Base-by-base conservation (phyloP, 2,113 vertebrate species). In the Canis aureus region DNA sequence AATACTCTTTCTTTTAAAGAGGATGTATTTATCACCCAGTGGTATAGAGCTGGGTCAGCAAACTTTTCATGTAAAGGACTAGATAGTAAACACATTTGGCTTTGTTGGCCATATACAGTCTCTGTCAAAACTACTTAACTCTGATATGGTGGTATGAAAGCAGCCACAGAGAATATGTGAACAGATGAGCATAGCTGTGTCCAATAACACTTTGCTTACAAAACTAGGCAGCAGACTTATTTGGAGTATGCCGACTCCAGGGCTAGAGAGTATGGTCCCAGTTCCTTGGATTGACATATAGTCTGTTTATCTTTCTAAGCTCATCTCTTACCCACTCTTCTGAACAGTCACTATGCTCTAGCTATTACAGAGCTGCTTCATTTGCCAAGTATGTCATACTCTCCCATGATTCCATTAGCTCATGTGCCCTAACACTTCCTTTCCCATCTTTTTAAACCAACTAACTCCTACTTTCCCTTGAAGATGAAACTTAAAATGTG, bases 1-100 rank as follows among this genome's bases (percentile, higher is more conserved):
- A 57, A 11, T n/a, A 90, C 38, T 73, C 57, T 59, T 85, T 69
- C 51, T 83, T 67, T 84, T 84, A 67, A 89, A 95, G 79, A 85
- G 43, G 19, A 12, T 60, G 12, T 3, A 2, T 67, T 0, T 73
- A 60, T 86, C 10, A n/a, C 43, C 90, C 29, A 86, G 38, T 43
- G 32, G 32, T 17, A 17, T 91, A 27, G 55, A 43, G 51, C 51
- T 76, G 67, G 23, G 12, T 74, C 59, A 27, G 59, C 32, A 59
- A 87, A 74, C 32, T 27, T 83, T 94, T 91, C 87, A 57, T 20
- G 35, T 64, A 53, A 87, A 87, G 23, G 64, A 3, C 55, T 43
- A 16, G 11, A 53, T 53, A 67, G 38, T 35, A 86, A 86, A 60
- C 82, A 23, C 74, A 43, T 80, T 19, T 76, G 73, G 25, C 32